Conservation (phyloP, 1,140 invertebrate species). For the Brachionus sp. region DNA sequence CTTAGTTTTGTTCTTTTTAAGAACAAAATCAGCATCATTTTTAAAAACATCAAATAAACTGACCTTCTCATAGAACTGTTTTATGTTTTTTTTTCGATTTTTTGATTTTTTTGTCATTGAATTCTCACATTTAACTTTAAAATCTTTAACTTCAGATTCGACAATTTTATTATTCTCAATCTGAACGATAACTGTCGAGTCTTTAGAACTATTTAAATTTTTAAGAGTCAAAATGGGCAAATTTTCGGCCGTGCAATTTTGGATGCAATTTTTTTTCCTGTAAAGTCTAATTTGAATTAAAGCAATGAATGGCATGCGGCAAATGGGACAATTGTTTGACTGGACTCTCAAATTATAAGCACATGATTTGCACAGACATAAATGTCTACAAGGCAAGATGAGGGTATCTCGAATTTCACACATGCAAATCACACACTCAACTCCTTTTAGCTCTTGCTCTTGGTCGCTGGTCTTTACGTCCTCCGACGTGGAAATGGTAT, state of each 20-base stretch:
- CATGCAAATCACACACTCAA: conserved; percentile 99
- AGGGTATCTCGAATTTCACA: conserved; percentile 92
- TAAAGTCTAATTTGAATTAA: conserved; percentile 90
- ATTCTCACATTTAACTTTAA: conserved; percentile 5
- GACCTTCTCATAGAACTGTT: not conserved
- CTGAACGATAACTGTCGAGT: conserved; percentile 5
- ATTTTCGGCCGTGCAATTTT: not conserved
- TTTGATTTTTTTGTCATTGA: not conserved
- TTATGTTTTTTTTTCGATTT: conserved; percentile 10
- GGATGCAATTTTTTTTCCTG: conserved; percentile 66
- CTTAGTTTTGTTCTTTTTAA: not conserved
- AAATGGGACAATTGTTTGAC: conserved; percentile 97
- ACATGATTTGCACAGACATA: conserved; percentile 94
- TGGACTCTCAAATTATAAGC: conserved; percentile 82
- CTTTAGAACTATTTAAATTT: not conserved
- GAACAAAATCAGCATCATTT: not conserved
- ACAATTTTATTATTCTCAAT: not conserved
- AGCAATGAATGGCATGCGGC: conserved; percentile 90
- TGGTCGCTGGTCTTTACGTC: conserved; percentile 60
- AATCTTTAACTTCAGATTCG: not conserved
- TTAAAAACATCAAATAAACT: conserved; percentile 16
- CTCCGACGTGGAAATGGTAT: not conserved
- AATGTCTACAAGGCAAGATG: conserved; percentile 92
- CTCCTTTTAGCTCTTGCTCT: conserved; percentile 87
- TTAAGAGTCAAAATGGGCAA: conserved; percentile 10